phyloP scores from a whole-genome alignment of 2,888 invertebrate genomes.

The Psylliodes chrysocephalus region DNA sequence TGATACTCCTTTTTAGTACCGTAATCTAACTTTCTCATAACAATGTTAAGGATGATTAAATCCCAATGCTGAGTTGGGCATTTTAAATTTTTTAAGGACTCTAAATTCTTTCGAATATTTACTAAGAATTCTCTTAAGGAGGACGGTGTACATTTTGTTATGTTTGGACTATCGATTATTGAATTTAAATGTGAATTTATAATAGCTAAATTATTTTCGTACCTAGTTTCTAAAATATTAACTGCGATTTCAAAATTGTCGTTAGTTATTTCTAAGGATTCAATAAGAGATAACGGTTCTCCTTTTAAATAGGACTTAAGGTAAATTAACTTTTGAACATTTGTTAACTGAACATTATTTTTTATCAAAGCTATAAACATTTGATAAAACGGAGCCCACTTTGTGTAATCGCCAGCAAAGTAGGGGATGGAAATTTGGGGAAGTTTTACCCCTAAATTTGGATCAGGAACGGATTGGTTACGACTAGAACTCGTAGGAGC shows the following conservation, averaged over 20 bases:
- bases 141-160: background rate
- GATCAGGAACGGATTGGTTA: no score
- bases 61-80: background rate
- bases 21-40: background rate
- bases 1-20: background rate
- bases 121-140: slow-evolving; percentile 7
- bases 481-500: slow-evolving; percentile 1
- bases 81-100: no score
- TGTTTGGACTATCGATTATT: no score
- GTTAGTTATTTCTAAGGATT: no score
- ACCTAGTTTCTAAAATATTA: no score
- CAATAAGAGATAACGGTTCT: no score
- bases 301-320: no score
- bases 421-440: slow-evolving; percentile 11
- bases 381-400: slow-evolving; percentile 23
- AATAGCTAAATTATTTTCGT: no score
- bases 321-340: slow-evolving; percentile 26
- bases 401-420: slow-evolving; percentile 17
- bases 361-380: slow-evolving; percentile 19
- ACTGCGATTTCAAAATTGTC: no score
- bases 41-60: background rate
- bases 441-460: slow-evolving; percentile 1
- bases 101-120: slow-evolving; percentile 2
- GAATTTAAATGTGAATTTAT: no score
- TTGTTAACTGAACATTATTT: slow-evolving; percentile 7